Conservation (phyloP, 2,888 invertebrate genomes). For the Anoncus sp. region DNA sequence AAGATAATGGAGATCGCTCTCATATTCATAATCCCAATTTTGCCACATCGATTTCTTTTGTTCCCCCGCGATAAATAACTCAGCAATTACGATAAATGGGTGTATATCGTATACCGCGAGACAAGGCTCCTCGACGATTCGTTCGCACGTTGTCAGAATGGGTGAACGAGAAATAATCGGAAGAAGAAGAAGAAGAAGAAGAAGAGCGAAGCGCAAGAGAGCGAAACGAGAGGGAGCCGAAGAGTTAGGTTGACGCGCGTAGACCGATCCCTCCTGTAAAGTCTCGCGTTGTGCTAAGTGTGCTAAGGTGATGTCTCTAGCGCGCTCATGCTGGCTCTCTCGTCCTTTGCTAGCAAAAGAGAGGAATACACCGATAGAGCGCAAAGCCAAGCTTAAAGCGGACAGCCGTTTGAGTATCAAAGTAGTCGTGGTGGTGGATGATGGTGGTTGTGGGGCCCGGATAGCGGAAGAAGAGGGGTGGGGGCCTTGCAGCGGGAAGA, state of each 20-base stretch:
- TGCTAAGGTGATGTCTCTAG: not conserved
- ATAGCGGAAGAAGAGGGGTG: constrained; percentile 56
- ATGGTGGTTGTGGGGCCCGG: constrained; percentile 44
- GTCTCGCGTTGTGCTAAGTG: constrained; percentile 12
- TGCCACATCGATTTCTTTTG: too few species aligned
- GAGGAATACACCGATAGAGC: not conserved
- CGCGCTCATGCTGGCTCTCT: constrained; percentile 13
- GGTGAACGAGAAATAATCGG: constrained; percentile 26
- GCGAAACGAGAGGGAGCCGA: constrained; percentile 21
- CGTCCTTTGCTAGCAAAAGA: not conserved
- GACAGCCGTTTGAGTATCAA: not conserved
- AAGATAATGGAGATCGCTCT: too few species aligned
- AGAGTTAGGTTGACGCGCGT: constrained; percentile 46
- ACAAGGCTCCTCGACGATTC: not conserved
- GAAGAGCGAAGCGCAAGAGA: not conserved
- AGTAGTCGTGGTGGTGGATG: constrained; percentile 35
- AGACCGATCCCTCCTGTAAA: constrained; percentile 15
- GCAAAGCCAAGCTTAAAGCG: not conserved
- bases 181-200: constrained; percentile 10
- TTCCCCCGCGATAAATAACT: not conserved
- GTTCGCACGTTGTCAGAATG: constrained; percentile 34
- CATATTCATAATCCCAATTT: too few species aligned
- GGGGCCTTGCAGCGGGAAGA: constrained; percentile 72
- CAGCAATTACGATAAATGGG: constrained; percentile 10
- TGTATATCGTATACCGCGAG: not conserved